Base-by-base conservation (phyloP, 2,888 invertebrate species). In the Aspidiotus destructor region DNA sequence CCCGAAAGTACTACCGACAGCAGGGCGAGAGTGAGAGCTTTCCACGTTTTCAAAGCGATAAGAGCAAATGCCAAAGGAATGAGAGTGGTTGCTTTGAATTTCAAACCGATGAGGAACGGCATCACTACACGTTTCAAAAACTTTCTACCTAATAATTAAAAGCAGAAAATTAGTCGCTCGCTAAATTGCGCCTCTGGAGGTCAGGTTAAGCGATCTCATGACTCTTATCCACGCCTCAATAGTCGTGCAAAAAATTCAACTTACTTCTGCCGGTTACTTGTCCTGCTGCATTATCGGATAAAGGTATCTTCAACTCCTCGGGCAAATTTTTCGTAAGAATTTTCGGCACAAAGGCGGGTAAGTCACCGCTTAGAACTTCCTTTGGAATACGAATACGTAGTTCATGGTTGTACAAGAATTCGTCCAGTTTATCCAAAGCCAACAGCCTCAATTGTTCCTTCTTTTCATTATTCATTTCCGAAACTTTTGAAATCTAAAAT, bases 31-130 rank as follows among this genome's bases (percentile, higher is more conserved):
- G 92, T 91, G 73, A 91, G 80, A 55, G 92, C 92, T 77, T 92
- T 92, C 92, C 92, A 92, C 15, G 92, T 90, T 78, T 91, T 91
- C 69, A 91, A 80, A 0, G 92, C 92, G 75, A 92, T 91, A 70
- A 91, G 79, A 48, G 89, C 88, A 69, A 92, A 81, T 13, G 88
- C 88, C 71, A 91, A 78, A 0, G 91, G 92, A 55, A 90, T 88
- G 74, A 92, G 77, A 42, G 90, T 88, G 17, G 89, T 88, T 62
- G 90, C 86, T 79, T 91, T 91, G 81, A 91, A 88, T 78, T 91
- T 92, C 72, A 92, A 80, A 72, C 91, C 92, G 73, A 92, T 80
- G 69, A 92, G 82, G 83, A 92, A 92, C 58, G 92, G 91, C 74
- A 91, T 83, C 76, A 91, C 81, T 63, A 91, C 86, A 79, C 89